Percentiles rank a stretch among this genome's conserved stretches.
These are phyloP conservation scores for Hermetia illucens DNA, from an alignment of 1,140 invertebrate genomes.

Conservation along the genomic window DNA sequence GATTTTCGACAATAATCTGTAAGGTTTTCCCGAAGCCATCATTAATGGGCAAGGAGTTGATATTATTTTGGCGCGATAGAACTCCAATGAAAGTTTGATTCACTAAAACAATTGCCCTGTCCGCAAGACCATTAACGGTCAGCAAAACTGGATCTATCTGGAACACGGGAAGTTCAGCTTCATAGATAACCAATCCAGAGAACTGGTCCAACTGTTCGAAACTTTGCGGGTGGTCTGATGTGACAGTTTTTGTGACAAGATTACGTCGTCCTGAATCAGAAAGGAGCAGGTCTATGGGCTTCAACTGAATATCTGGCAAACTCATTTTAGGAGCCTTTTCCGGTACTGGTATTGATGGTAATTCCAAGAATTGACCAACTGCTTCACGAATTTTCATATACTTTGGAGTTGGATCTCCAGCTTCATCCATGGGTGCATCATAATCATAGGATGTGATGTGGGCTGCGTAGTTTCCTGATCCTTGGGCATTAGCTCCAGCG, in stretches of 20 bases:
- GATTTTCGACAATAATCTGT: slow-evolving; percentile 60
- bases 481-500: slow-evolving; percentile 38
- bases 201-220: slow-evolving; percentile 31
- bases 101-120: slow-evolving; percentile 55
- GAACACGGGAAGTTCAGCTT: slow-evolving; percentile 35
- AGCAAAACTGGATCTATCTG: slow-evolving; percentile 36
- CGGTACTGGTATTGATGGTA: slow-evolving; percentile 4
- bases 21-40: slow-evolving; percentile 35
- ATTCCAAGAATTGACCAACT: slow-evolving; percentile 35
- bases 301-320: slow-evolving; percentile 1
- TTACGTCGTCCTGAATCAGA: not conserved
- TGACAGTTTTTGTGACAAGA: slow-evolving; percentile 13
- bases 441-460: slow-evolving; percentile 70
- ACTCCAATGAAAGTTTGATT: slow-evolving; percentile 40
- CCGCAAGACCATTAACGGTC: slow-evolving; percentile 39
- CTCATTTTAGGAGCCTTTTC: slow-evolving; percentile 1
- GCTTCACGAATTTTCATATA: slow-evolving; percentile 34
- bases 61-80: slow-evolving; percentile 38
- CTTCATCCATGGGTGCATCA: slow-evolving; percentile 62
- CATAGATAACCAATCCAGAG: slow-evolving; percentile 55
- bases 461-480: slow-evolving; percentile 32
- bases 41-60: slow-evolving; percentile 33
- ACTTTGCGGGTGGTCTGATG: slow-evolving; percentile 16
- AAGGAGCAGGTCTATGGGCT: slow-evolving; percentile 1
- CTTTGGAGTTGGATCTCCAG: slow-evolving; percentile 43